phyloP scores from a whole-genome alignment of 2,888 invertebrate genomes.

The Mimumesa dahlbomi region DNA sequence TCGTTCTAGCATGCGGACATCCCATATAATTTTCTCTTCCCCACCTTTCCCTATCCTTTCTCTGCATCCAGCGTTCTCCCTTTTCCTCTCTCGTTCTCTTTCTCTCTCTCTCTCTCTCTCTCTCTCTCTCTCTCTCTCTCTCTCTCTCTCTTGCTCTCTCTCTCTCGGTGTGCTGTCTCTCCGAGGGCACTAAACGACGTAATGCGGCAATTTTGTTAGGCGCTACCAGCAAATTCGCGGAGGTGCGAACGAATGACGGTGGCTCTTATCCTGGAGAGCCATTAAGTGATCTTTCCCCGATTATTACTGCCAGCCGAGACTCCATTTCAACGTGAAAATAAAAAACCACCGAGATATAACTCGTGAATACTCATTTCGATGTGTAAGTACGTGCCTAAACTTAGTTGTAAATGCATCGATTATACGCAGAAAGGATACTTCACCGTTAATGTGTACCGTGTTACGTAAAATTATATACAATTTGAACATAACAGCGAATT shows the following conservation, averaged over 20 bases:
- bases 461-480: slow-evolving; percentile 35
- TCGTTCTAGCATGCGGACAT: slow-evolving; percentile 43
- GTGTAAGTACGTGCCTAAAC: background rate
- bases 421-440: slow-evolving; percentile 21
- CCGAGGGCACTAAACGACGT: slow-evolving; percentile 58
- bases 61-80: too few species aligned
- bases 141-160: slow-evolving; percentile 27
- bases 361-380: slow-evolving; percentile 17
- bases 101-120: background rate
- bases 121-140: background rate
- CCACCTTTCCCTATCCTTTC: background rate
- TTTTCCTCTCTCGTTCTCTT: slow-evolving; percentile 17
- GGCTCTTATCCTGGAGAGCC: slow-evolving; percentile 52
- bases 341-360: slow-evolving; percentile 25
- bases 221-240: slow-evolving; percentile 60
- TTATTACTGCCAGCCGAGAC: slow-evolving; percentile 65
- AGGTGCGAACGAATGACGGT: slow-evolving; percentile 51
- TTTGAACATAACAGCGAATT: slow-evolving; percentile 31
- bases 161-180: slow-evolving; percentile 36
- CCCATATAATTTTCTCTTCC: slow-evolving; percentile 46
- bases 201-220: slow-evolving; percentile 69
- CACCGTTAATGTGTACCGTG: slow-evolving; percentile 21
- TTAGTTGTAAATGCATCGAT: slow-evolving; percentile 1
- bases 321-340: slow-evolving; percentile 42
- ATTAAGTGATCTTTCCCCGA: slow-evolving; percentile 67